Evolutionary conservation across 2,888 invertebrate genomes (phyloP).

Genomic region (Drosophila maculinotata): DNA sequence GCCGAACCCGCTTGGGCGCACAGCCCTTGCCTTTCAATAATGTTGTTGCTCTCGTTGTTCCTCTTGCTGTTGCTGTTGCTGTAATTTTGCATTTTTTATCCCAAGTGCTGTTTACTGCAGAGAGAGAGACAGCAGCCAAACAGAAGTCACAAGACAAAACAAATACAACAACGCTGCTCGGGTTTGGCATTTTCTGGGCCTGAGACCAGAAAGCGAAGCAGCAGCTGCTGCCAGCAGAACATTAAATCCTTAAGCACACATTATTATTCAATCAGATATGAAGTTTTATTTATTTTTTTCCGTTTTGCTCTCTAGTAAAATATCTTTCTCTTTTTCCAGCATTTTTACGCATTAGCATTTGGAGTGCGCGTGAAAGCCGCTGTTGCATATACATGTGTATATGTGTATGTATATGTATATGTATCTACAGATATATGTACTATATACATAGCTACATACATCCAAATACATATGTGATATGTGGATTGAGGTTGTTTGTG

Average conservation of each 20-base stretch:
- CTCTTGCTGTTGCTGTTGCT: constrained; percentile 32
- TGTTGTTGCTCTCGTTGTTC: constrained; percentile 13
- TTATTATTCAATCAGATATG: constrained; percentile 83
- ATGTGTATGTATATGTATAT: neutral
- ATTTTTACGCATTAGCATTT: constrained; percentile 29
- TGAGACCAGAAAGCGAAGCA: constrained; percentile 2
- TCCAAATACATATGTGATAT: constrained; percentile 13
- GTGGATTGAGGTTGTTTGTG: neutral
- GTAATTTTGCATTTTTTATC: constrained; percentile 62
- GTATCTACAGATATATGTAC: neutral
- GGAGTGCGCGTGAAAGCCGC: constrained; percentile 4
- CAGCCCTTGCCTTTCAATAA: constrained; percentile 25
- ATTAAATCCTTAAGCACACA: constrained; percentile 80
- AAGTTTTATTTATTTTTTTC: constrained; percentile 58
- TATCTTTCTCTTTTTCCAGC: constrained; percentile 4
- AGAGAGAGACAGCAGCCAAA: constrained; percentile 19
- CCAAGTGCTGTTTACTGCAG: constrained; percentile 45
- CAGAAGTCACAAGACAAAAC: constrained; percentile 38
- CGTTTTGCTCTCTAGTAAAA: constrained; percentile 2
- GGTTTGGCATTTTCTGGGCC: constrained; percentile 6
- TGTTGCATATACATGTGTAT: constrained; percentile 12
- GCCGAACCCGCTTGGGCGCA: constrained; percentile 4
- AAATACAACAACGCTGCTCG: constrained; percentile 23
- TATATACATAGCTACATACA: too few species aligned
- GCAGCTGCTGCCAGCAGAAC: constrained; percentile 63